phyloP scores from a whole-genome alignment of 2,888 invertebrate species.

The Dolichomitus sp. region DNA sequence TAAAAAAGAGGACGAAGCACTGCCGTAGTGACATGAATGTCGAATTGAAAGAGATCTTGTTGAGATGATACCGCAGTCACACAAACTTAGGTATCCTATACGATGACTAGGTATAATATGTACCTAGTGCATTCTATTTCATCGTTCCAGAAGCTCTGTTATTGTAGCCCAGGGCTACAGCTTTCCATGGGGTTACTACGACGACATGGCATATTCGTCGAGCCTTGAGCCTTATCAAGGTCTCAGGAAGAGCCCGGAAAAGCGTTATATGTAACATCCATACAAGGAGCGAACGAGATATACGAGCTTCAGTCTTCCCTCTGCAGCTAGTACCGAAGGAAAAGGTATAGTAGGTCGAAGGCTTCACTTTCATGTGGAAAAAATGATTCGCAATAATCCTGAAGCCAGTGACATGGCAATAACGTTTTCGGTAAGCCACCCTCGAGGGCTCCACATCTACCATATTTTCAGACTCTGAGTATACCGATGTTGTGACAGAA shows the following conservation, averaged over 20 bases:
- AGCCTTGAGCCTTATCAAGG: conserved; percentile 53
- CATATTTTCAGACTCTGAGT: conserved; percentile 35
- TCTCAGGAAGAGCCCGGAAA: conserved; percentile 40
- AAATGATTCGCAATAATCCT: conserved; percentile 83
- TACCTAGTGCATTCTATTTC: conserved; percentile 30
- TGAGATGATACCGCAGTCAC: conserved; percentile 11
- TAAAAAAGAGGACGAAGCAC: conserved; percentile 4
- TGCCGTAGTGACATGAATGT: neutral
- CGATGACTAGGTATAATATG: neutral
- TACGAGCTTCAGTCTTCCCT: conserved; percentile 31
- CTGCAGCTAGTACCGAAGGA: conserved; percentile 23
- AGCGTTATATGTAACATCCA: conserved; percentile 31
- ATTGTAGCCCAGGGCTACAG: conserved; percentile 63
- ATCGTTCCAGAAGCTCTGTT: conserved; percentile 57
- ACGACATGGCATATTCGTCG: conserved; percentile 26
- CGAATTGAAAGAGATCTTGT: conserved; percentile 21
- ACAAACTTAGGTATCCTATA: neutral
- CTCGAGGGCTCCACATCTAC: conserved; percentile 68
- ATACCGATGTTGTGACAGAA: conserved; percentile 35
- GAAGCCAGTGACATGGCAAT: conserved; percentile 82
- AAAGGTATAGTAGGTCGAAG: conserved; percentile 54
- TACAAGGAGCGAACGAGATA: conserved; percentile 34
- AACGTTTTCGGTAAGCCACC: conserved; percentile 79
- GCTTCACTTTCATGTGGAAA: conserved; percentile 81
- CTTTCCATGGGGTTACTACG: conserved; percentile 49